A percentile compares a stretch with the other conserved stretches of the same genome.
These are phyloP conservation scores for Drosophila tani DNA, from an alignment of 1,140 invertebrate species.

Conservation along the genomic window DNA sequence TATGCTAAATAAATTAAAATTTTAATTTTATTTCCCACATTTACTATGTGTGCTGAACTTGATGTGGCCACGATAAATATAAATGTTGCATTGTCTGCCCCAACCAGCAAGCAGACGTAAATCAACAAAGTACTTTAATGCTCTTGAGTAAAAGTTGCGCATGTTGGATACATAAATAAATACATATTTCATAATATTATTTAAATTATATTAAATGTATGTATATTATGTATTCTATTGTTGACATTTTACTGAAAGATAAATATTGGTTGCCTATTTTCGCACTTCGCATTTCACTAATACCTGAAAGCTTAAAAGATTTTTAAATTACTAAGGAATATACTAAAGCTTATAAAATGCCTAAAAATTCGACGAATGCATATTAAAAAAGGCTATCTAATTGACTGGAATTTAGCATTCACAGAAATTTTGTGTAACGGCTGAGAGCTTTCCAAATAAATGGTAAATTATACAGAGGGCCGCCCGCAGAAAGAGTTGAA, in stretches of 20 bases:
- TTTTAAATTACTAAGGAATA: too few relatives aligned
- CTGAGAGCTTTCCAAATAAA: conserved; percentile 35
- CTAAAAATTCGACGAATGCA: background rate
- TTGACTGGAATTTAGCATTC: conserved; percentile 13
- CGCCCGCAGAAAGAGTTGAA: conserved; percentile 35
- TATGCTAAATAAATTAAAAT: conserved; percentile 78
- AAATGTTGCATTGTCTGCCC: conserved; percentile 50
- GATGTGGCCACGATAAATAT: conserved; percentile 52
- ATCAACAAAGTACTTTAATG: conserved; percentile 36
- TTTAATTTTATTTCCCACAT: conserved; percentile 52
- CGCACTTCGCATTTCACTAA: background rate
- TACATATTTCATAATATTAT: background rate
- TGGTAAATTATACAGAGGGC: conserved; percentile 34
- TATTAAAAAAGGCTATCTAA: background rate
- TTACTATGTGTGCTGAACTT: conserved; percentile 25
- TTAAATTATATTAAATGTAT: background rate
- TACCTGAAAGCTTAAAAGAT: background rate
- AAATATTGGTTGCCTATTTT: too few relatives aligned
- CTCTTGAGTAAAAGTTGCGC: background rate
- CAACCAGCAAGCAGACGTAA: conserved; percentile 19
- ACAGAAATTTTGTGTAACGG: background rate
- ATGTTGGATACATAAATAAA: background rate
- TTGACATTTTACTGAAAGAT: background rate
- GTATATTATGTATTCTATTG: background rate
- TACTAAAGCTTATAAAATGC: background rate